A percentile compares a stretch with the other conserved stretches of the same genome.
Evolutionary conservation across 2,113 vertebrate species (phyloP).

Genomic region (Climacteris rufus): DNA sequence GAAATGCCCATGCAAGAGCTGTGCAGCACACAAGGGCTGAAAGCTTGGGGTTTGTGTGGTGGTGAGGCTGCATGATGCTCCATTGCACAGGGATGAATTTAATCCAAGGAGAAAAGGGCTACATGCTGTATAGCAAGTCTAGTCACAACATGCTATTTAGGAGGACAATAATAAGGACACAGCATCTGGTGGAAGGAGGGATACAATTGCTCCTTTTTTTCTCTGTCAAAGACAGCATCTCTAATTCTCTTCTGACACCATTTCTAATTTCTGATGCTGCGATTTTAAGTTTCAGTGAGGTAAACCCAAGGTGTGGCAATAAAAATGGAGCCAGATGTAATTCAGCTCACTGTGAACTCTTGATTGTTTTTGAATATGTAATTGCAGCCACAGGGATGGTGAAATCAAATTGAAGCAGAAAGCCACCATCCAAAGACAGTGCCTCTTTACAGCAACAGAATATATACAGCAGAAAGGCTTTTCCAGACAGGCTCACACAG

Average conservation of each 20-base stretch:
- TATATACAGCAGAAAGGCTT: not conserved
- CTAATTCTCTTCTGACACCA: not conserved
- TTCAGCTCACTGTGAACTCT: not conserved
- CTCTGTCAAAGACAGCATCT: not conserved
- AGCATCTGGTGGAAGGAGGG: not conserved
- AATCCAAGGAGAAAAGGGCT: not conserved
- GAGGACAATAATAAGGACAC: not conserved
- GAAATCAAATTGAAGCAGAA: not conserved
- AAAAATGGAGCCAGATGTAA: not conserved
- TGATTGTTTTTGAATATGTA: not conserved
- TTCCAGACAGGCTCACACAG: not conserved
- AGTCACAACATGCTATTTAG: not conserved
- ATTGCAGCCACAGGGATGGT: not conserved
- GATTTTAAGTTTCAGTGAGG: not conserved
- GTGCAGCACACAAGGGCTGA: not conserved
- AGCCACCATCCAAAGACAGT: not conserved
- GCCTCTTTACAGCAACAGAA: not conserved
- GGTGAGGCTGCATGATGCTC: not conserved
- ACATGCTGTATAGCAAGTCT: not conserved
- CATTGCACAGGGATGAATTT: not conserved
- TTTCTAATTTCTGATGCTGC: not conserved
- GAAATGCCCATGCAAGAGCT: rapidly evolving
- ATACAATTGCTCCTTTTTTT: not conserved
- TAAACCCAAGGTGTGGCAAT: not conserved
- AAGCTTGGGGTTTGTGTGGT: not conserved